phyloP scores from a whole-genome alignment of 2,888 invertebrate genomes.

The Sarcophaga caerulescens region DNA sequence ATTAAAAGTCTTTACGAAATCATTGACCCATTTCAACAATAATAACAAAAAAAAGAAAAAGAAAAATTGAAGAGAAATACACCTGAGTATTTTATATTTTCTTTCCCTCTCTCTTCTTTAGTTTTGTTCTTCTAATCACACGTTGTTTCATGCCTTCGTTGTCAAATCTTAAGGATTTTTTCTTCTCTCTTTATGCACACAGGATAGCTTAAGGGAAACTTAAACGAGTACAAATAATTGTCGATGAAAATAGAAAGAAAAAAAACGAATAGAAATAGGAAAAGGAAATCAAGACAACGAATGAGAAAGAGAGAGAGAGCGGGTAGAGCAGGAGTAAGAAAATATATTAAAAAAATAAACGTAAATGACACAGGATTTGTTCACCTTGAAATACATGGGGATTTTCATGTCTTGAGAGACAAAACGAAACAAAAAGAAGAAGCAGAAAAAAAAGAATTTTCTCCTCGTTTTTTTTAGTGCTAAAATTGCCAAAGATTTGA shows the following conservation, averaged over 20 bases:
- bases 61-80: constrained; percentile 10
- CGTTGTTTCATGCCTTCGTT: too few species aligned
- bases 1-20: constrained; percentile 63
- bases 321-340: constrained; percentile 23
- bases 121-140: not conserved
- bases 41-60: not conserved
- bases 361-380: constrained; percentile 40
- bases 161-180: constrained; percentile 12
- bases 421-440: not conserved
- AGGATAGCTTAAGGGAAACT: constrained; percentile 52
- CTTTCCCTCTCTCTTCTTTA: not conserved
- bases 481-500: not conserved
- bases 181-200: not conserved
- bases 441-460: not conserved
- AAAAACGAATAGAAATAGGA: not conserved
- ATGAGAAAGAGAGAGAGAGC: constrained; percentile 6
- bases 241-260: not conserved
- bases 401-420: not conserved
- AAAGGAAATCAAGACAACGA: constrained; percentile 13
- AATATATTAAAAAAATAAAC: constrained; percentile 8
- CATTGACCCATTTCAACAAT: constrained; percentile 59
- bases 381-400: constrained; percentile 43
- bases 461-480: not conserved
- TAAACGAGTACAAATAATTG: not conserved
- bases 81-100: constrained; percentile 40